phyloP scores from a whole-genome alignment of 2,888 invertebrate species.

The Buathra laborator region DNA sequence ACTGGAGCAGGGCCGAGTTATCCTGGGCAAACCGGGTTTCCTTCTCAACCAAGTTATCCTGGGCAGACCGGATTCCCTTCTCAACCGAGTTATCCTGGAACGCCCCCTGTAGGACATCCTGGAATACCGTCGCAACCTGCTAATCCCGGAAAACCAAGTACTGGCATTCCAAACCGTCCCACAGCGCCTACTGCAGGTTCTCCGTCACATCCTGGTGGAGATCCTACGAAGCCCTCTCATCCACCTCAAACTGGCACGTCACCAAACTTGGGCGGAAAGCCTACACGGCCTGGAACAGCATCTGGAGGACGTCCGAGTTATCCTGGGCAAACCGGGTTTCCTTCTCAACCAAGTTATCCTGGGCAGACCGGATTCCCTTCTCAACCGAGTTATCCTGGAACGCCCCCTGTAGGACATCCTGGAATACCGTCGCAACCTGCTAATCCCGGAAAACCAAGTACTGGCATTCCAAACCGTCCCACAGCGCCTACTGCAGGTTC shows the following conservation, averaged over 20 bases:
- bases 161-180: slow-evolving; percentile 68
- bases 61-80: slow-evolving; percentile 70
- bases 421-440: slow-evolving; percentile 46
- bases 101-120: slow-evolving; percentile 34
- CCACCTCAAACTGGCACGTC: not conserved
- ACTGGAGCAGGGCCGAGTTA: slow-evolving; percentile 73
- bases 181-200: slow-evolving; percentile 28
- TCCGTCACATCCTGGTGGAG: not conserved
- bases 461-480: slow-evolving; percentile 55
- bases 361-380: slow-evolving; percentile 70
- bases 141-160: slow-evolving; percentile 23
- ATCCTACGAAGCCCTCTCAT: not conserved
- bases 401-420: slow-evolving; percentile 35
- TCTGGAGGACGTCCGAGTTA: slow-evolving; percentile 35
- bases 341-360: slow-evolving; percentile 73
- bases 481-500: slow-evolving; percentile 24
- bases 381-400: slow-evolving; percentile 65
- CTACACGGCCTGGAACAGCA: slow-evolving; percentile 25
- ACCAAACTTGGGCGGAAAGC: slow-evolving; percentile 27
- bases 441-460: slow-evolving; percentile 17
- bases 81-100: slow-evolving; percentile 65
- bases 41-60: slow-evolving; percentile 74
- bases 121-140: slow-evolving; percentile 47
- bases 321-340: slow-evolving; percentile 67
- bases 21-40: slow-evolving; percentile 71